A percentile compares a stretch with the other conserved stretches of the same genome.
Evolutionary conservation across 2,113 vertebrate species (phyloP).

Genomic region (Sceloporus undulatus): DNA sequence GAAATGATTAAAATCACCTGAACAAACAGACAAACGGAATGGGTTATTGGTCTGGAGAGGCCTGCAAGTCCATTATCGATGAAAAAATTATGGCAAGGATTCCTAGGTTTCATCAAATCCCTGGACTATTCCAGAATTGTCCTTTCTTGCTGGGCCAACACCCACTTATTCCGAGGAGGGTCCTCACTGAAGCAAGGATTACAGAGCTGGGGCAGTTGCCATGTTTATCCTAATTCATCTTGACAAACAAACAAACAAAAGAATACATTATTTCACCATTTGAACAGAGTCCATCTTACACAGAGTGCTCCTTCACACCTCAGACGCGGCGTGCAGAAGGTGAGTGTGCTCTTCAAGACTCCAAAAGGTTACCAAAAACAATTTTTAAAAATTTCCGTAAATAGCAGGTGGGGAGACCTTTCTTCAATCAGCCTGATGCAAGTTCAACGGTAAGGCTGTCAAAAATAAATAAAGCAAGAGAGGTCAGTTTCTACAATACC

Average conservation of each 20-base stretch:
- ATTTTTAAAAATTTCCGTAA: conserved; percentile 73
- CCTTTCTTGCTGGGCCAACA: conserved; percentile 52
- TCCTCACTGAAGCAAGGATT: conserved; percentile 47
- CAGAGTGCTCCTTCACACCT: conserved; percentile 75
- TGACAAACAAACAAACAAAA: conserved; percentile 61
- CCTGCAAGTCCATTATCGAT: conserved; percentile 55
- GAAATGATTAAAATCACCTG: conserved; percentile 65
- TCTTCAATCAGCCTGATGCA: conserved; percentile 70
- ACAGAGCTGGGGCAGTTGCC: conserved; percentile 34
- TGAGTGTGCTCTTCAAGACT: conserved; percentile 71
- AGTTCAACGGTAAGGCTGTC: conserved; percentile 83
- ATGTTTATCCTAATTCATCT: conserved; percentile 63
- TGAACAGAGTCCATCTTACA: conserved; percentile 68
- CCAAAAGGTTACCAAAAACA: conserved; percentile 73
- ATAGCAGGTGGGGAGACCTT: conserved; percentile 76
- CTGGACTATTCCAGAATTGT: conserved; percentile 43
- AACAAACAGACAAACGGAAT: conserved; percentile 57
- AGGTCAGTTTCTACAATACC: not conserved
- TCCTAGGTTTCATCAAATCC: conserved; percentile 29
- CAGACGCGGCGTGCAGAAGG: conserved; percentile 73
- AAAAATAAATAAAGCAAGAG: conserved; percentile 49
- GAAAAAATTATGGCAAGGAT: conserved; percentile 55
- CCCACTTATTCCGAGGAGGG: conserved; percentile 20
- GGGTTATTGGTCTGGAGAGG: conserved; percentile 50
- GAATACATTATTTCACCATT: conserved; percentile 53